A percentile compares a stretch with the other conserved stretches of the same genome.
phyloP scores from a whole-genome alignment of 2,113 vertebrate species.

The Phyllostomus hastatus region DNA sequence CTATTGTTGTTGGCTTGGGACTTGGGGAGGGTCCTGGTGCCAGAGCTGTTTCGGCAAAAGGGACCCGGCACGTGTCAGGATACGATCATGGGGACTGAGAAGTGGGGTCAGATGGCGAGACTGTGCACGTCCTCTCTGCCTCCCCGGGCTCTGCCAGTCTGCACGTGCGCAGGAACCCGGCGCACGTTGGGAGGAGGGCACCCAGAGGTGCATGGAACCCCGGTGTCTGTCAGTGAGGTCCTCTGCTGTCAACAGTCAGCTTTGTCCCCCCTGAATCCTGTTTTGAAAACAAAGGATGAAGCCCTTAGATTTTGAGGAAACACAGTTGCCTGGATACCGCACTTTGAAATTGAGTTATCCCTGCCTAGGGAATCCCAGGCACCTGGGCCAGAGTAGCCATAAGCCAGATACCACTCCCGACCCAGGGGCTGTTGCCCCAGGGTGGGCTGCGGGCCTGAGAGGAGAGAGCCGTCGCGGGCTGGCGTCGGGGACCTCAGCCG shows the following conservation, averaged over 20 bases:
- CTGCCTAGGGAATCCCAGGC: neutral
- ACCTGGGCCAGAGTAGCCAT: neutral
- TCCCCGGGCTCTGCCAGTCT: neutral
- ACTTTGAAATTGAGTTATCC: neutral
- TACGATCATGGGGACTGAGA: neutral
- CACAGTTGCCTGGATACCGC: neutral
- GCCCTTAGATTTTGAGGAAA: neutral
- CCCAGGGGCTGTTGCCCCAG: neutral
- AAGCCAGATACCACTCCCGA: neutral
- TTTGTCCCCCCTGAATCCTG: neutral
- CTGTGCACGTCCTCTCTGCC: neutral
- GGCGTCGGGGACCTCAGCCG: neutral
- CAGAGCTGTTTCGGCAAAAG: neutral
- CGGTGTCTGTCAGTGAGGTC: neutral
- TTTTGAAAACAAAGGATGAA: conserved; percentile 1
- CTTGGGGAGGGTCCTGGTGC: neutral
- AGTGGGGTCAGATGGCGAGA: neutral
- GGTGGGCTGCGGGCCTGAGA: no score
- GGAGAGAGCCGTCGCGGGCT: neutral
- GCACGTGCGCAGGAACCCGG: neutral
- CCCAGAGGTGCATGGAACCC: neutral
- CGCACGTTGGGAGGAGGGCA: neutral
- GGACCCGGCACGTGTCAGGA: neutral
- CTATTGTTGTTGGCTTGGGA: neutral
- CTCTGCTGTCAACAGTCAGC: neutral